A percentile compares a stretch with the other conserved stretches of the same genome.
Evolutionary conservation across 2,797 vertebrate species (phyloP).

Genomic region (Rousettus madagascariensis): DNA sequence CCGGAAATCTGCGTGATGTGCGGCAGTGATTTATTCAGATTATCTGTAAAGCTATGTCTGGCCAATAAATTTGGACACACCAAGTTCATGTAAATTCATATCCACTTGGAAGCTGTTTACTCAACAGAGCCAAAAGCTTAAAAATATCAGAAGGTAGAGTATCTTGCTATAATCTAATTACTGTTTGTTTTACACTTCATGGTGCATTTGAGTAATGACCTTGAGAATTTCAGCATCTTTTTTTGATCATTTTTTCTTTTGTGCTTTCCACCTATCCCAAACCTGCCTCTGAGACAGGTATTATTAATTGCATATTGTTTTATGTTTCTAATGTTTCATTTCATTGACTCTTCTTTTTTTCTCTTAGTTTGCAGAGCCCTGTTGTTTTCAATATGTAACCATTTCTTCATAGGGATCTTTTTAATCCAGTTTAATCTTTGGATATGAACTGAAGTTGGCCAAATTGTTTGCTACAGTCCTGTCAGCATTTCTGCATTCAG

Average conservation of each 20-base stretch:
- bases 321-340: constrained; percentile 67
- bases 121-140: constrained; percentile 40
- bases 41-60: background rate
- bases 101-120: constrained; percentile 27
- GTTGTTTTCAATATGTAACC: constrained; percentile 75
- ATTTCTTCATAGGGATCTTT: constrained; percentile 69
- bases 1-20: background rate
- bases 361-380: constrained; percentile 47
- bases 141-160: background rate
- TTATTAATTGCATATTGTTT: constrained; percentile 63
- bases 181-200: constrained; percentile 68
- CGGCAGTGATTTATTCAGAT: constrained; percentile 9
- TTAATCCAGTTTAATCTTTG: constrained; percentile 65
- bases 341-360: constrained; percentile 58
- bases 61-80: constrained; percentile 28
- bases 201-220: constrained; percentile 32
- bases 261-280: constrained; percentile 12
- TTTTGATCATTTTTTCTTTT: constrained; percentile 31
- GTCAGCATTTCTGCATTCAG: constrained; percentile 72
- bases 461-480: constrained; percentile 72
- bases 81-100: constrained; percentile 41
- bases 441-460: constrained; percentile 71
- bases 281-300: constrained; percentile 51
- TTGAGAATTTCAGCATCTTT: constrained; percentile 17
- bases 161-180: background rate